phyloP scores from a whole-genome alignment of 2,888 invertebrate species.

The Drymonia ruficornis region DNA sequence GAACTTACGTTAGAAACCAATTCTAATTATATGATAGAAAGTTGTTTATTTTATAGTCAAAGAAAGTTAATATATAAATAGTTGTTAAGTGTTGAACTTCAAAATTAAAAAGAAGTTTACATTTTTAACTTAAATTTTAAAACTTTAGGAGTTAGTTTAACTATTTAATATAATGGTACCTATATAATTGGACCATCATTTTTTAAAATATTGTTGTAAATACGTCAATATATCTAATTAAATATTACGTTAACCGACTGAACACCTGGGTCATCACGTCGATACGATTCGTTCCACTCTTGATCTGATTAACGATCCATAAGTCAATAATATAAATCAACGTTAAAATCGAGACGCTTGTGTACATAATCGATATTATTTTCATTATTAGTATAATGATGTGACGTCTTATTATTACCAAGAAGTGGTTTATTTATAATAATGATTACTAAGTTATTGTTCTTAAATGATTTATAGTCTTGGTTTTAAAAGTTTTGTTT shows the following conservation, averaged over 20 bases:
- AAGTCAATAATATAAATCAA: slow-evolving; percentile 30
- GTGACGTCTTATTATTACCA: slow-evolving; percentile 15
- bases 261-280: slow-evolving; percentile 33
- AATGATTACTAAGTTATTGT: not conserved
- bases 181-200: not conserved
- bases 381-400: slow-evolving; percentile 23
- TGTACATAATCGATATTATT: slow-evolving; percentile 23
- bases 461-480: slow-evolving; percentile 1
- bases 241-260: slow-evolving; percentile 24
- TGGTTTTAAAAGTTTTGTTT: not conserved
- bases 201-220: not conserved
- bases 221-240: slow-evolving; percentile 21
- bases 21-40: too few species aligned
- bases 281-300: slow-evolving; percentile 21
- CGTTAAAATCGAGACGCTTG: slow-evolving; percentile 18
- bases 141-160: too few species aligned
- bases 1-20: too few species aligned
- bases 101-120: too few species aligned
- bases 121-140: too few species aligned
- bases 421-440: slow-evolving; percentile 7
- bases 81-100: too few species aligned
- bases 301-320: slow-evolving; percentile 27
- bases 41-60: too few species aligned
- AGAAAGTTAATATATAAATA: too few species aligned
- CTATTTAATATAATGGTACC: too few species aligned